phyloP scores from a whole-genome alignment of 1,140 invertebrate species.

The Subanguina moxae region DNA sequence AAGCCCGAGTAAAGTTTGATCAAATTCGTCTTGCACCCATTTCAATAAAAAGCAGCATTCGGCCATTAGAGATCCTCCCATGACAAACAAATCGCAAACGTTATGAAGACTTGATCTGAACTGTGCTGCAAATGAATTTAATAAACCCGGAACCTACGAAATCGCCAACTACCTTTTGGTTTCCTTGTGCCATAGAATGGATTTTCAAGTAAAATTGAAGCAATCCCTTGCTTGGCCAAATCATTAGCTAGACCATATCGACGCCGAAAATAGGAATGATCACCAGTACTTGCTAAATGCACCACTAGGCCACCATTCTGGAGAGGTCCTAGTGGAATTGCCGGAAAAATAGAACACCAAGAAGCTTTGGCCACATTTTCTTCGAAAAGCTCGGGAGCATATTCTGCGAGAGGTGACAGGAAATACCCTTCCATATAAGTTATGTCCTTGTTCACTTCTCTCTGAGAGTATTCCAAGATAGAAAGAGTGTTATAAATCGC shows the following conservation, averaged over 20 bases:
- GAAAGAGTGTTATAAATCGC: not conserved
- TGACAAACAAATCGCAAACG: slow-evolving; percentile 96
- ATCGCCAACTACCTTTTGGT: slow-evolving; percentile 68
- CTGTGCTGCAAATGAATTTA: slow-evolving; percentile 47
- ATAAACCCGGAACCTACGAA: too few relatives aligned
- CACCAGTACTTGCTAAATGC: slow-evolving; percentile 92
- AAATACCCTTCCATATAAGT: slow-evolving; percentile 81
- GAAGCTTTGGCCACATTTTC: slow-evolving; percentile 60
- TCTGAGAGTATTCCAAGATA: slow-evolving; percentile 63
- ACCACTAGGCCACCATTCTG: slow-evolving; percentile 67
- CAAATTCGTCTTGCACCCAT: slow-evolving; percentile 76
- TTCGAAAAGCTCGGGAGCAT: slow-evolving; percentile 80
- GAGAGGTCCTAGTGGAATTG: not conserved
- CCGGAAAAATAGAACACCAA: slow-evolving; percentile 31
- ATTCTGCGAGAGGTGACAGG: slow-evolving; percentile 74
- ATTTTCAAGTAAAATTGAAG: slow-evolving; percentile 90
- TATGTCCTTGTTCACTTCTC: slow-evolving; percentile 72
- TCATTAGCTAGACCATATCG: slow-evolving; percentile 74
- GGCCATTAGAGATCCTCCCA: slow-evolving; percentile 91
- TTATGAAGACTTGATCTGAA: slow-evolving; percentile 86
- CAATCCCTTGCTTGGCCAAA: slow-evolving; percentile 76
- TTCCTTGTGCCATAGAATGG: slow-evolving; percentile 88
- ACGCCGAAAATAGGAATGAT: slow-evolving; percentile 83
- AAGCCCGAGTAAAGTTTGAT: slow-evolving; percentile 76
- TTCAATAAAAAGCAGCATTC: slow-evolving; percentile 85